These are phyloP conservation scores for Cecidostiba fungosa DNA, from an alignment of 2,888 invertebrate genomes.

Conservation along the genomic window DNA sequence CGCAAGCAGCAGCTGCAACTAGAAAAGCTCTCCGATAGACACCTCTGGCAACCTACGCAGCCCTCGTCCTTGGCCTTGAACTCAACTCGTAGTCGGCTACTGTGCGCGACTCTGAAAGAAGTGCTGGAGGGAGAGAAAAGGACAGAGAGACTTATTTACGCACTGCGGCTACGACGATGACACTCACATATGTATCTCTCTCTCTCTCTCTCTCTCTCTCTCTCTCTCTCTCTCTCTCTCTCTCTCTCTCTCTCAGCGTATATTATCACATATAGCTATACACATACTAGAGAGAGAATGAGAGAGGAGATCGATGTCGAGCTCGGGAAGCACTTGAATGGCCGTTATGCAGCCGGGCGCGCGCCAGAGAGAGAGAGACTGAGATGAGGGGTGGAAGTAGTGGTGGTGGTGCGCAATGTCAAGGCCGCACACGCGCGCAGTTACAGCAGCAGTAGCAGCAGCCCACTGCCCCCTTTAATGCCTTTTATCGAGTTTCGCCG, in stretches of 20 bases:
- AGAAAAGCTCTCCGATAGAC: not conserved
- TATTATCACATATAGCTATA: not conserved
- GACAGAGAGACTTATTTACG: conserved; percentile 45
- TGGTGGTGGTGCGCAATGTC: conserved; percentile 51
- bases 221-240: not conserved
- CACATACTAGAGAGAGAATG: not conserved
- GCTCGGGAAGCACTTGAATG: conserved; percentile 61
- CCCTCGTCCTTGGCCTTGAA: conserved; percentile 44
- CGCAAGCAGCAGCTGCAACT: not conserved
- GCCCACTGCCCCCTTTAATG: conserved; percentile 19
- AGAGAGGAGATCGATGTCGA: conserved; percentile 42
- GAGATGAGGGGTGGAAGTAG: not conserved
- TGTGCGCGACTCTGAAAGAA: not conserved
- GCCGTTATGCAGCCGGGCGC: conserved; percentile 43
- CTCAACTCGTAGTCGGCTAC: not conserved
- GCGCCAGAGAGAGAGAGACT: conserved; percentile 12
- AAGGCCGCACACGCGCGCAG: conserved; percentile 39
- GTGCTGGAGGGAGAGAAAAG: conserved; percentile 8
- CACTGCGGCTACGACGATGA: conserved; percentile 31
- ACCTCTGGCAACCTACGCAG: not conserved
- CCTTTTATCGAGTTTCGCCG: conserved; percentile 52
- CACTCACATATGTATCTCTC: not conserved
- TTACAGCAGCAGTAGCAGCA: conserved; percentile 7
- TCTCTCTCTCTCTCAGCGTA: too few relatives aligned
- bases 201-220: not conserved